Evolutionary conservation across 1,140 invertebrate genomes (phyloP), one percentile per base, ranked within the genome.

Genomic region (Sycobia sp.): DNA sequence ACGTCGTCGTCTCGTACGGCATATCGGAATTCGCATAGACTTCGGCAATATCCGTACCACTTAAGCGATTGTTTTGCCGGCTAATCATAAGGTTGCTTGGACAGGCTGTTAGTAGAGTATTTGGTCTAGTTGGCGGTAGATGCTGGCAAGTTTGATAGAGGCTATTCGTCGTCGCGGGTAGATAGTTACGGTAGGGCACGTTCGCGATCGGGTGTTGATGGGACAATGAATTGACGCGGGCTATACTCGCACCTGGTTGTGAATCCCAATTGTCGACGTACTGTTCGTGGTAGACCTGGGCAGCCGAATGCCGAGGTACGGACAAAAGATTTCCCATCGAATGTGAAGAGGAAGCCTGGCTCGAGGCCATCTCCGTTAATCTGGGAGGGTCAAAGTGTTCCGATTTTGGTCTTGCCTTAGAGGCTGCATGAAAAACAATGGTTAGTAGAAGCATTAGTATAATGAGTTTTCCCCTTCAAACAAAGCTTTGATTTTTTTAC

Each of bases 381-480:
- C 70, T 69, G 9, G 73, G 58, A 22, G 73, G 70, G 29, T 81
- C 79, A 73, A 79, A 77, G 58, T 77, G 75, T 67, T 81, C 80
- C 67, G 79, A 81, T 68, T 76, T 81, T 61, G 79, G 79, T 53
- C 80, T 75, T 60, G 71, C 61, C 71, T 80, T 81, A 79, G 76
- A 71, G 63, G 71, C 79, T 81, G 75, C 74, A 73, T 73, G 71
- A 71, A 75, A 76, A 69, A 53, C 69, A 74, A 73, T 68, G 53
- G 75, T 79, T 80, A 78, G 77, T 79, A 62, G 0, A 78, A 79
- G 78, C 76, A 74, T 82, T 82, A 82, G 69, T 82, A n/a, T n/a
- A n/a, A n/a, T n/a, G n/a, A n/a, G n/a, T 51, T 38, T 16, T 32
- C 29, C 29, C 29, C 4, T 32, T 4, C 14, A 63, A 56, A 36